Base-by-base conservation (phyloP, 1,140 invertebrate species). In the Caenorhabditis brenneri region DNA sequence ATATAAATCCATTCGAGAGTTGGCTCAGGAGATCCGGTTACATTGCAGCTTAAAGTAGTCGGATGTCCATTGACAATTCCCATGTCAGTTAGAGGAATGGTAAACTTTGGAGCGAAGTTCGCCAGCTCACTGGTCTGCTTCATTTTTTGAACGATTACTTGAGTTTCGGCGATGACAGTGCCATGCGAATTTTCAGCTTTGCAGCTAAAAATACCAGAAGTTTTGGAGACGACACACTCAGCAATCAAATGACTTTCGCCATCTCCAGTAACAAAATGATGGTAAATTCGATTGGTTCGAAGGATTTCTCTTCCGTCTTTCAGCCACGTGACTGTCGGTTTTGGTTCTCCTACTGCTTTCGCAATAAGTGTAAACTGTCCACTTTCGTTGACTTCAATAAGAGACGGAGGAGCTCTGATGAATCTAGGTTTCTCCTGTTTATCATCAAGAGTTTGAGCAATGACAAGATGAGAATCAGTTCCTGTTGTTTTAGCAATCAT, bases 381-480 rank as follows among this genome's bases (percentile, higher is more conserved):
- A n/a, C 87, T 87, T 81, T 88, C 87, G 4, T 53, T 51, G n/a
- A 87, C 85, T 33, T 86, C 83, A 19, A 88, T 82, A 27, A 74
- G 60, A 10, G 46, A 53, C 3, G 85, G 49, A 15, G 86, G 86
- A 4, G 85, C 85, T 51, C 86, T 46, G 31, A 82, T 79, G 69
- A 87, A 87, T 36, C 69, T 39, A 10, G 85, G 86, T 42, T 87
- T 87, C 27, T 53, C 65, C 69, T 69, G 49, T 74, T 79, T 39
- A 19, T 85, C 83, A 53, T 83, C 80, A 2, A 49, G 33, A 29
- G 29, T 29, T 27, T 82, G 86, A 46, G 86, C 87, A n/a, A 85
- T 82, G 22, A 88, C 88, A 31, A 88, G 79, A 83, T 88, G 88
- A 29, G 81, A 65, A 74, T 88, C 88, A 80, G 74, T 55, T 69